A percentile compares a stretch with the other conserved stretches of the same genome.
Conservation (phyloP, 2,797 vertebrate genomes). For the Halcyon badia region DNA sequence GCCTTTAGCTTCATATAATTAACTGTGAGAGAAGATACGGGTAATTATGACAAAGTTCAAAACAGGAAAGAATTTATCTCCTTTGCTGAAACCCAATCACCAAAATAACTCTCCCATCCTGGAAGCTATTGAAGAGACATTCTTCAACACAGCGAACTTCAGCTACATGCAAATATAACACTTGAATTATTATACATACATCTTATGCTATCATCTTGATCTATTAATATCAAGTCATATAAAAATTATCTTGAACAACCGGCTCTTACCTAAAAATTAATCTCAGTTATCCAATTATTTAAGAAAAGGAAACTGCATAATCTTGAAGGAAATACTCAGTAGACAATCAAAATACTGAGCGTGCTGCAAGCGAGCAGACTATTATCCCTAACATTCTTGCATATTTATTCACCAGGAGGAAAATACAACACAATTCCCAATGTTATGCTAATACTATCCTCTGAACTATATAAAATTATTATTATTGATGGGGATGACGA, state of each 20-base stretch:
- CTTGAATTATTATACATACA: neutral
- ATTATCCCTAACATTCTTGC: neutral
- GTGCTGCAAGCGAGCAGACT: neutral
- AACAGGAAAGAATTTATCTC: neutral
- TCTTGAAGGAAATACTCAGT: neutral
- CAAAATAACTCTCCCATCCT: neutral
- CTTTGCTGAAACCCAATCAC: neutral
- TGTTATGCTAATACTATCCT: neutral
- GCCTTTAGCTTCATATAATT: neutral
- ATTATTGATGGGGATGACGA: neutral
- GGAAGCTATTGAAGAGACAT: neutral
- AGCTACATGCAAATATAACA: neutral
- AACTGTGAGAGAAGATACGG: neutral
- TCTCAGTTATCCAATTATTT: neutral
- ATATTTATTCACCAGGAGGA: neutral
- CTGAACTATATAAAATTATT: neutral
- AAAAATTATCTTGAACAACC: neutral
- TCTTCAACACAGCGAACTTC: neutral
- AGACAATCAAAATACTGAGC: slow-evolving; percentile 14
- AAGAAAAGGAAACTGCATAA: neutral
- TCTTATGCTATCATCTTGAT: neutral
- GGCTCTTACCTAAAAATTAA: neutral
- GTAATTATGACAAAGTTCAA: neutral
- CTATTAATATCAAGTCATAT: neutral
- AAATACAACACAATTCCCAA: neutral